A percentile compares a stretch with the other conserved stretches of the same genome.
phyloP scores from a whole-genome alignment of 2,888 invertebrate species.

The Agapostemon virescens region DNA sequence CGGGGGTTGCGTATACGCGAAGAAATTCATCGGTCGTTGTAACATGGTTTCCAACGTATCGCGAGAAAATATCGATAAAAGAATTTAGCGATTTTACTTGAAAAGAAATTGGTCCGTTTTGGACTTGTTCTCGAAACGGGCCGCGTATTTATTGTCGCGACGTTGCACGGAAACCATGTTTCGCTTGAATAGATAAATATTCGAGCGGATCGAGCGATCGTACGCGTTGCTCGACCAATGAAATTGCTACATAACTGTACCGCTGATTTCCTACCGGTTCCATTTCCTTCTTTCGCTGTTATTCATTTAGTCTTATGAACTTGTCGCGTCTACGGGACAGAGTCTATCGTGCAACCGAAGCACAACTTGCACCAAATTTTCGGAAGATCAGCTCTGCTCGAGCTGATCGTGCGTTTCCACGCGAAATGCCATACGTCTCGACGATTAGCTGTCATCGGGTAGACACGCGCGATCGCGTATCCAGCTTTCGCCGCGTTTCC shows the following conservation, averaged over 20 bases:
- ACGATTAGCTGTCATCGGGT: background rate
- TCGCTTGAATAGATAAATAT: slow-evolving; percentile 1
- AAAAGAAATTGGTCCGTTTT: background rate
- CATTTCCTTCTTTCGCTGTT: background rate
- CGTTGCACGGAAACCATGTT: background rate
- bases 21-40: background rate
- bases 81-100: background rate
- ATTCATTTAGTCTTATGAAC: background rate
- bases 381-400: background rate
- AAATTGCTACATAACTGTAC: slow-evolving; percentile 12
- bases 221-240: background rate
- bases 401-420: background rate
- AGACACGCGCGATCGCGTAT: background rate
- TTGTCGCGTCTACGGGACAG: background rate
- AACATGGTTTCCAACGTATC: too few relatives aligned
- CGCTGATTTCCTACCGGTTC: background rate
- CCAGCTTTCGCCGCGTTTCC: background rate
- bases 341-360: background rate
- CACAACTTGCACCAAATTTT: background rate
- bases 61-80: background rate
- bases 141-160: background rate
- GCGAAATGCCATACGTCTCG: background rate
- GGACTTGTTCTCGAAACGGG: background rate
- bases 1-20: background rate
- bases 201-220: background rate